Base-by-base conservation (phyloP, 1,140 invertebrate genomes). In the Lepidurus packardi region DNA sequence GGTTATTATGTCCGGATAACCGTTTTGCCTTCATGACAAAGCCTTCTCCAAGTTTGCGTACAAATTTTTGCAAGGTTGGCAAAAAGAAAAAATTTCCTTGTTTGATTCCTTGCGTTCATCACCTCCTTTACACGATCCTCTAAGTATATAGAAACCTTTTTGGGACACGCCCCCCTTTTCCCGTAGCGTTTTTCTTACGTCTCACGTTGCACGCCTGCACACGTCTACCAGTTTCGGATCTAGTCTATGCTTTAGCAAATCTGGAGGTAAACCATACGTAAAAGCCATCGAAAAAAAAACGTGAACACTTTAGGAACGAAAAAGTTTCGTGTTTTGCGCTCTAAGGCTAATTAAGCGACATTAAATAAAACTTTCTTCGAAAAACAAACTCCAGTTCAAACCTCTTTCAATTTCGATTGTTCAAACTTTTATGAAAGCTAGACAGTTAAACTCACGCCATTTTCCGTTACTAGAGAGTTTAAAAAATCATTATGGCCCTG, bases 181-280 rank as follows among this genome's bases (percentile, higher is more conserved):
- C 13, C 53, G 16, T 65, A 65, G 21, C 21, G 53, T 21, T 21
- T 65, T 21, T 65, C 21, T 65, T 65, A 65, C 21, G 16, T 65
- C 53, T 65, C 53, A 65, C 53, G 53, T 65, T 65, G 21, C 53
- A 65, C 53, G 53, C 16, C 53, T 65, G 53, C 53, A 65, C 53
- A 65, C 53, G 53, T 65, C 53, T 65, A 65, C 53, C 53, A 65
- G 53, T 65, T 65, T 65, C 53, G 21, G 53, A 65, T 65, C 53
- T 65, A 65, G 53, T 65, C 53, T 65, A 65, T n/a, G 53, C 53
- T 65, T 65, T 65, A 65, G 53, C 53, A n/a, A 65, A 65, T n/a
- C 53, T 65, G 53, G 53, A 65, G 53, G 53, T 65, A 65, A 65
- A 65, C 21, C 21, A 65, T 65, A 65, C 53, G 53, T 65, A 65